Evolutionary conservation across 1,140 invertebrate species (phyloP).

Genomic region (Bombus cullumanus): DNA sequence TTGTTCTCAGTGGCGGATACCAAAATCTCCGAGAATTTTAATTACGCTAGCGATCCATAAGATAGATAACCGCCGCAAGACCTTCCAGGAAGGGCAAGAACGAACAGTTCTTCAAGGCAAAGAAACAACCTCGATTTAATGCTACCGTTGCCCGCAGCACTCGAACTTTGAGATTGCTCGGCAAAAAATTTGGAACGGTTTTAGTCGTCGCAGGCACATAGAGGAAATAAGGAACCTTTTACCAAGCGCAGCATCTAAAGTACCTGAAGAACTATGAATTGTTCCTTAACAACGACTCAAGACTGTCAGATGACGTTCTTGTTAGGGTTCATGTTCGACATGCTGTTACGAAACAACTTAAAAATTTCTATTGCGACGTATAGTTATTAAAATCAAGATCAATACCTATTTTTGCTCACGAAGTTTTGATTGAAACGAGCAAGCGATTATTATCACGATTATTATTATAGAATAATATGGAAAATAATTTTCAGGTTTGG

Average conservation of each 20-base stretch:
- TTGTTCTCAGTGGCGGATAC: not conserved
- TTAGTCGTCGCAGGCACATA: not conserved
- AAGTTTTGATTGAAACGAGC: not conserved
- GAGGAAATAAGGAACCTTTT: not conserved
- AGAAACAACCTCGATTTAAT: not conserved
- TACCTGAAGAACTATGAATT: not conserved
- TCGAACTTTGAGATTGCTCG: constrained; percentile 9
- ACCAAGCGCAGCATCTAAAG: not conserved
- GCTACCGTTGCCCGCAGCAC: not conserved
- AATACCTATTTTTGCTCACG: not conserved
- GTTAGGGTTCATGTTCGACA: not conserved
- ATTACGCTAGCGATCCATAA: not conserved
- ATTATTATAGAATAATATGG: no score
- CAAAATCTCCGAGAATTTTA: constrained; percentile 22
- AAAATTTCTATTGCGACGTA: not conserved
- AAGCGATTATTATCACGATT: no score
- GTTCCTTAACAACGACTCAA: not conserved
- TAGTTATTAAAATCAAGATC: not conserved
- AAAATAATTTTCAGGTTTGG: no score
- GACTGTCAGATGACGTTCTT: not conserved
- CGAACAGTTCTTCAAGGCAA: not conserved
- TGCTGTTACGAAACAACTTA: not conserved
- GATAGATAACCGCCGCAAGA: not conserved
- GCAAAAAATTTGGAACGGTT: constrained; percentile 15
- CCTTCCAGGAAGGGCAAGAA: not conserved